phyloP scores from a whole-genome alignment of 1,140 invertebrate genomes.

The Melitaea cinxia region DNA sequence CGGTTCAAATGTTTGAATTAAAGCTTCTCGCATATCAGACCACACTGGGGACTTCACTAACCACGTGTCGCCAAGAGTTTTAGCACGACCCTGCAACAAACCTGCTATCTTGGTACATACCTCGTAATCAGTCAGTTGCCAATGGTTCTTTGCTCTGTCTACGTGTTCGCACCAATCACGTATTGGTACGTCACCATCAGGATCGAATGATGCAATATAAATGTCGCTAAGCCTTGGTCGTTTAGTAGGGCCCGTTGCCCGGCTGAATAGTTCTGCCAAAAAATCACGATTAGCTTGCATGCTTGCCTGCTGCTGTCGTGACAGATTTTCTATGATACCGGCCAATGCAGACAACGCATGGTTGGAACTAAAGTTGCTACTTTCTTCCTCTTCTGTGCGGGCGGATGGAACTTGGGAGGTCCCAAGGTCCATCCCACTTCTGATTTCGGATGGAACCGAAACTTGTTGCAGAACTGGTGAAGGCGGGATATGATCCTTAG shows the following conservation, averaged over 20 bases:
- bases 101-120: conserved; percentile 27
- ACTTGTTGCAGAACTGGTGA: no score
- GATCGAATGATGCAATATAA: conserved; percentile 27
- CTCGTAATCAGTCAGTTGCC: conserved; percentile 28
- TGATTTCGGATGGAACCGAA: conserved; percentile 6
- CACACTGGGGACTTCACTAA: conserved; percentile 24
- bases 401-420: conserved; percentile 23
- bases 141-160: conserved; percentile 18
- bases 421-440: conserved; percentile 26
- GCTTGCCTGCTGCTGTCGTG: conserved; percentile 20
- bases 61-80: conserved; percentile 26
- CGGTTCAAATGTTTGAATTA: conserved; percentile 25
- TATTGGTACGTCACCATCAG: conserved; percentile 21
- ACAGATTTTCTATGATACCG: conserved; percentile 22
- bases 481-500: no score
- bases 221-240: conserved; percentile 16
- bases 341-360: conserved; percentile 20
- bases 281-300: conserved; percentile 28
- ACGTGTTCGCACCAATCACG: conserved; percentile 29
- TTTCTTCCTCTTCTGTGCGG: neutral
- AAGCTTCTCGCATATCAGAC: conserved; percentile 18
- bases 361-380: no score
- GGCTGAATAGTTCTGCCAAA: conserved; percentile 13
- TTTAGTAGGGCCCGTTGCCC: conserved; percentile 2
- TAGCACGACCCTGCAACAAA: conserved; percentile 19